Conservation (phyloP, 2,888 invertebrate genomes). For the Congeria kusceri region DNA sequence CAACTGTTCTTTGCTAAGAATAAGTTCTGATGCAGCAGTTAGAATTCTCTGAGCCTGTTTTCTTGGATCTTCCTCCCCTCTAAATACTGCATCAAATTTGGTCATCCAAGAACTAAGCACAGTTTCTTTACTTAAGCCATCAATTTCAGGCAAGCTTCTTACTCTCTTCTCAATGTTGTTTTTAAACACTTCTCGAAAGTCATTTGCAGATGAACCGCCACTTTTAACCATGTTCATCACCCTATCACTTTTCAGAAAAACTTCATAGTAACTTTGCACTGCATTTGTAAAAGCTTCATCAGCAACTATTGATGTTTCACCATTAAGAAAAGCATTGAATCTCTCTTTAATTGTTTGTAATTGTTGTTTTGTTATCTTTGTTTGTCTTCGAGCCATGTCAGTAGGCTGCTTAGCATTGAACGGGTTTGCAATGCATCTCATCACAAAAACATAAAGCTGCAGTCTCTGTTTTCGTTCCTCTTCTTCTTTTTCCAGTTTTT, state of each 20-base stretch:
- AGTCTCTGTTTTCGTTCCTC: slow-evolving; percentile 97
- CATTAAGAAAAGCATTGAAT: slow-evolving; percentile 98
- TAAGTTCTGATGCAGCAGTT: slow-evolving; percentile 89
- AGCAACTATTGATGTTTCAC: slow-evolving; percentile 91
- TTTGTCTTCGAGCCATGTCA: slow-evolving; percentile 97
- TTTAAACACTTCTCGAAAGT: slow-evolving; percentile 99
- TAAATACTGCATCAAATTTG: slow-evolving; percentile 97
- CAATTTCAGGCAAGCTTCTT: slow-evolving; percentile 98
- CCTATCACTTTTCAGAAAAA: slow-evolving; percentile 98
- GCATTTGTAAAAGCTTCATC: slow-evolving; percentile 97
- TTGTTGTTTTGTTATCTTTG: slow-evolving; percentile 98
- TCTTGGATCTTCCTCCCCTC: slow-evolving; percentile 87
- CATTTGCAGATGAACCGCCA: slow-evolving; percentile 98
- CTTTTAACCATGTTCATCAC: slow-evolving; percentile 98
- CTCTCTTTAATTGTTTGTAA: slow-evolving; percentile 96
- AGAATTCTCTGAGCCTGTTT: slow-evolving; percentile 88
- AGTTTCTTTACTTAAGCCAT: slow-evolving; percentile 99
- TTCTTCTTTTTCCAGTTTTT: slow-evolving; percentile 97
- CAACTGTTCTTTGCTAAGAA: slow-evolving; percentile 99
- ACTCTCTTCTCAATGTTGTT: slow-evolving; percentile 99
- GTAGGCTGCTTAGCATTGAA: slow-evolving; percentile 99
- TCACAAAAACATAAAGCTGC: slow-evolving; percentile 99
- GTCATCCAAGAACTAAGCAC: slow-evolving; percentile 99
- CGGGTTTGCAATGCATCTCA: slow-evolving; percentile 98
- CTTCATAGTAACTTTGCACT: slow-evolving; percentile 92